These are phyloP conservation scores for Trichoplusia ni DNA, from an alignment of 1,140 invertebrate species.

Conservation along the genomic window DNA sequence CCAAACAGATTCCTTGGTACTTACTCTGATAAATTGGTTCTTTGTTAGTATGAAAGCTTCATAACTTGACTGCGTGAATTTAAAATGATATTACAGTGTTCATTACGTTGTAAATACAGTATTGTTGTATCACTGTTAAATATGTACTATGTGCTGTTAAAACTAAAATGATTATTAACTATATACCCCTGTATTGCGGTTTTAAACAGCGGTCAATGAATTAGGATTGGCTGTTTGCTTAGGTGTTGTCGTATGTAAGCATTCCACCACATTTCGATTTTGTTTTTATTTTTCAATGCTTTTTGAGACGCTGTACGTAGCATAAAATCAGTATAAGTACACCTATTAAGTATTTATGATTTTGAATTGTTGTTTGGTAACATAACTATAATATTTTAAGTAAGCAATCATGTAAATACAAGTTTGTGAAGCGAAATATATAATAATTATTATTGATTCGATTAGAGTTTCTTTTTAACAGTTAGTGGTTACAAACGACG, in stretches of 20 bases:
- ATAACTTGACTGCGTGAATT: slow-evolving; percentile 49
- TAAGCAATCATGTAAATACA: slow-evolving; percentile 78
- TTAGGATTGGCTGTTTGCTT: slow-evolving; percentile 20
- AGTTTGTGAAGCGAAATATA: slow-evolving; percentile 73
- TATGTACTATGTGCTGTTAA: slow-evolving; percentile 26
- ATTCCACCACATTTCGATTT: slow-evolving; percentile 43
- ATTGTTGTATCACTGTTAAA: slow-evolving; percentile 46
- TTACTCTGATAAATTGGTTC: neutral
- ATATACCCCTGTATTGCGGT: neutral
- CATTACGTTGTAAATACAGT: slow-evolving; percentile 52
- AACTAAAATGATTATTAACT: neutral
- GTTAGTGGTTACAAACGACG: too few relatives aligned
- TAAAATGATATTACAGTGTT: slow-evolving; percentile 71
- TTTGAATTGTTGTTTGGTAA: slow-evolving; percentile 71
- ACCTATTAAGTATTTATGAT: slow-evolving; percentile 63
- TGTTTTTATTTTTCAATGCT: slow-evolving; percentile 34
- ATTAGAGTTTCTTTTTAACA: too few relatives aligned
- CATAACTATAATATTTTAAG: slow-evolving; percentile 66
- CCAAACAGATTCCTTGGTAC: neutral
- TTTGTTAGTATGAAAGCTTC: too few relatives aligned
- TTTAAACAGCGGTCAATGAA: slow-evolving; percentile 3
- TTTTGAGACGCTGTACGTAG: slow-evolving; percentile 40
- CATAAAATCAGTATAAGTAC: slow-evolving; percentile 65
- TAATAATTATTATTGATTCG: slow-evolving; percentile 68
- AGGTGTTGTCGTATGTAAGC: slow-evolving; percentile 50